Conservation (phyloP, 2,888 invertebrate genomes). For the Pristionchus maxplancki region DNA sequence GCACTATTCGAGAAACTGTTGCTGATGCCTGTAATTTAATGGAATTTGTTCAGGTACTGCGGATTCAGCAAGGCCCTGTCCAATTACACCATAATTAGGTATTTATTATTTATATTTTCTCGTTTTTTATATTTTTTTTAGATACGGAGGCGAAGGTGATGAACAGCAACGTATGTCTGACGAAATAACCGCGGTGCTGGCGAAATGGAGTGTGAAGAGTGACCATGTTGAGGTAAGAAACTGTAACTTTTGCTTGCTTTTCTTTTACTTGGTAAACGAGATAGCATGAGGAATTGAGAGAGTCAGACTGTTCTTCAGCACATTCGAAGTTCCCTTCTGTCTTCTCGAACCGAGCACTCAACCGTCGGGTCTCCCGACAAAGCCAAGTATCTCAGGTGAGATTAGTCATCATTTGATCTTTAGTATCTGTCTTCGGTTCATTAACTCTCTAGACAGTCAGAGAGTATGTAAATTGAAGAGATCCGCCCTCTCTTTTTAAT, state of each 20-base stretch:
- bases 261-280: too few relatives aligned
- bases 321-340: neutral
- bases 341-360: neutral
- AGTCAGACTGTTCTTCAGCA: too few relatives aligned
- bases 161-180: slow-evolving; percentile 13
- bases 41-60: slow-evolving; percentile 48
- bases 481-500: too few relatives aligned
- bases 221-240: slow-evolving; percentile 22
- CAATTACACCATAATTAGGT: slow-evolving; percentile 30
- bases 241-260: too few relatives aligned
- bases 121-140: neutral
- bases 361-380: slow-evolving; percentile 10
- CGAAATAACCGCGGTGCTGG: neutral
- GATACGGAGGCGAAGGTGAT: neutral
- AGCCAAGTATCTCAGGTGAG: neutral
- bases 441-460: too few relatives aligned
- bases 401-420: neutral
- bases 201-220: neutral
- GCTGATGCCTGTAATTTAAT: too few relatives aligned
- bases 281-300: too few relatives aligned
- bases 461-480: too few relatives aligned
- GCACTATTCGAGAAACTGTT: too few relatives aligned
- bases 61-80: slow-evolving; percentile 34
- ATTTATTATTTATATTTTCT: neutral
- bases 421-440: neutral